phyloP scores from a whole-genome alignment of 2,797 vertebrate genomes.

The Gambelia wislizenii region DNA sequence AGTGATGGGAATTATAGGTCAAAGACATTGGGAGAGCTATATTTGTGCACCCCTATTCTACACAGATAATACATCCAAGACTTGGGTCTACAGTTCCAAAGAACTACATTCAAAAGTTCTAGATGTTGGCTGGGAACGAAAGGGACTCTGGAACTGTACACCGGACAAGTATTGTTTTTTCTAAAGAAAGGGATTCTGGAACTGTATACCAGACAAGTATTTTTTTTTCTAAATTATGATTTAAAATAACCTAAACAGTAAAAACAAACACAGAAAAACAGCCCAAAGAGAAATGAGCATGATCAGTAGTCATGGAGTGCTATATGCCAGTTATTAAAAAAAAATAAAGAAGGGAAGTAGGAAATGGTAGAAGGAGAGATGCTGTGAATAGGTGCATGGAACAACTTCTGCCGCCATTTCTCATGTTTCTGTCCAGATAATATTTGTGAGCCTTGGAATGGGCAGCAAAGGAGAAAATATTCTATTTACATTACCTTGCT shows the following conservation, averaged over 20 bases:
- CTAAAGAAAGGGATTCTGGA: too few relatives aligned
- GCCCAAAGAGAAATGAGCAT: background rate
- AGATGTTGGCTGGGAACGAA: too few relatives aligned
- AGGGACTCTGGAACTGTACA: too few relatives aligned
- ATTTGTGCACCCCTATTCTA: background rate
- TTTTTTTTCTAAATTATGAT: background rate
- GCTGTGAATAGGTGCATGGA: background rate
- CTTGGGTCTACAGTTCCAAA: background rate
- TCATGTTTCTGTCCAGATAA: background rate
- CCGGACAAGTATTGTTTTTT: too few relatives aligned
- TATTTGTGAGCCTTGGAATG: background rate
- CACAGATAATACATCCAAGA: background rate
- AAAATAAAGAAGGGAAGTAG: background rate
- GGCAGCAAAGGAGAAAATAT: background rate
- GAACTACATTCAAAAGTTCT: background rate
- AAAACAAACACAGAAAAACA: background rate
- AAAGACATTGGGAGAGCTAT: background rate
- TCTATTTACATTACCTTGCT: background rate
- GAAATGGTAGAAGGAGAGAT: background rate
- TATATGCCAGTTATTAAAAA: background rate
- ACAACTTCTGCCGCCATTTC: background rate
- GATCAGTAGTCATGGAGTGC: background rate
- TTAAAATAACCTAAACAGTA: background rate
- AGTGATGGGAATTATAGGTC: background rate
- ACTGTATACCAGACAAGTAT: too few relatives aligned